Evolutionary conservation across 2,113 vertebrate species (phyloP), one percentile per base, ranked within the genome.

Genomic region (Stigmatopora nigra): DNA sequence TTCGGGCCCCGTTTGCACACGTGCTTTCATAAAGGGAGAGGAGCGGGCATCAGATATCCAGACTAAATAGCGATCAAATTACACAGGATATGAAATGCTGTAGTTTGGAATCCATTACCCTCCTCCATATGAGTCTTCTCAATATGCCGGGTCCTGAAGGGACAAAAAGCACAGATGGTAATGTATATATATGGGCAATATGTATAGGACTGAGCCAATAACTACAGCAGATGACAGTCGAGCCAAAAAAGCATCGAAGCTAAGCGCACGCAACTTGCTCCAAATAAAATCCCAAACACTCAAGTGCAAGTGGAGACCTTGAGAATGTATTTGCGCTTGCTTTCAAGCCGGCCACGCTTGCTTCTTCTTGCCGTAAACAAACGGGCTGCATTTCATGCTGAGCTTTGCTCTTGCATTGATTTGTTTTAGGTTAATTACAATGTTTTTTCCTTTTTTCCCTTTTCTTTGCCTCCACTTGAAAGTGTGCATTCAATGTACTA

Each of bases 101-200:
- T 86, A 85, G 78, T 85, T 88, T 85, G 78, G 84, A 85, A 88
- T 87, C 79, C 81, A 84, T 88, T 85, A 87, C 84, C 79, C 70
- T 72, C 70, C 84, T 85, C 82, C 85, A 84, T 83, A 84, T 78
- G 84, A 80, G 67, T 84, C 82, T 84, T 79, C 64, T 41, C 85
- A 82, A 85, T 87, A 82, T 87, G 87, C 87, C 85, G 84, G 85
- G 81, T 81, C 87, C 84, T 79, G 77, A 76, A 86, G 85, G 82
- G 75, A 88, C 84, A 82, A 85, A 56, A 84, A 80, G 79, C 84
- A 82, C 84, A 88, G 86, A 88, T 88, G 85, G 84, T 80, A 76
- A 79, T 78, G 76, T 84, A 84, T 84, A 81, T 84, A 81, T 31
- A 31, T 84, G 76, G 82, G 83, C 83, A 84, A 82, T 85, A 86